Evolutionary conservation across 2,113 vertebrate species (phyloP), one percentile per base, ranked within the genome.

Genomic region (Oxyruncus cristatus): DNA sequence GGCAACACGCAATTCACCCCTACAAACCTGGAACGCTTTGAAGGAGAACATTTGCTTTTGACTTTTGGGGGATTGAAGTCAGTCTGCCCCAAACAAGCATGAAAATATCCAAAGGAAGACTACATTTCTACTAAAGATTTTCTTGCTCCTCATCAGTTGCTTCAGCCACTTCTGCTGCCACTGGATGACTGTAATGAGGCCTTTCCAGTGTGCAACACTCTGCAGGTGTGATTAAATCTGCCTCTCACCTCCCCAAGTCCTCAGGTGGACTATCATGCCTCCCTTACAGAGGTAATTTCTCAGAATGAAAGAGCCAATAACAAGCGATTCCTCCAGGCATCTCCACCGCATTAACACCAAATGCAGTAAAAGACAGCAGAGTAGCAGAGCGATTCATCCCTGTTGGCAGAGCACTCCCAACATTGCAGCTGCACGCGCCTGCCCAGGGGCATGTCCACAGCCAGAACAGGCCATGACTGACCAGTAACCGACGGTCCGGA

Each of bases 281-380:
- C 85, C 52, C 58, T 80, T 80, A 91, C 41, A 92, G 79, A 91
- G 62, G 81, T 24, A 68, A 93, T 80, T 92, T 88, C 73, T 70
- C 79, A 88, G 78, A 93, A 93, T 49, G 53, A 93, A 84, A 76
- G 76, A 90, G 76, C 80, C 83, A 96, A 8, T 79, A 95, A 84
- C 80, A 72, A 94, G 72, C 0, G 20, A 67, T 78, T 97, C 92
- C 96, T 83, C 47, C 67, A 76, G 93, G 92, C 67, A 92, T 50
- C 77, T 53, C 90, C 79, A 92, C 72, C 95, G 85, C 61, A 91
- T 93, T 85, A 95, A 91, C 74, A 79, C 58, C 77, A 95, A 92
- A 85, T 4, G 18, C 80, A 78, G 74, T 56, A 59, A 85, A 81
- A 87, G 28, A 72, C 62, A 81, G 6, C 33, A 55, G 44, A 90